phyloP scores from a whole-genome alignment of 1,140 invertebrate genomes.

The Aporrectodea caliginosa region DNA sequence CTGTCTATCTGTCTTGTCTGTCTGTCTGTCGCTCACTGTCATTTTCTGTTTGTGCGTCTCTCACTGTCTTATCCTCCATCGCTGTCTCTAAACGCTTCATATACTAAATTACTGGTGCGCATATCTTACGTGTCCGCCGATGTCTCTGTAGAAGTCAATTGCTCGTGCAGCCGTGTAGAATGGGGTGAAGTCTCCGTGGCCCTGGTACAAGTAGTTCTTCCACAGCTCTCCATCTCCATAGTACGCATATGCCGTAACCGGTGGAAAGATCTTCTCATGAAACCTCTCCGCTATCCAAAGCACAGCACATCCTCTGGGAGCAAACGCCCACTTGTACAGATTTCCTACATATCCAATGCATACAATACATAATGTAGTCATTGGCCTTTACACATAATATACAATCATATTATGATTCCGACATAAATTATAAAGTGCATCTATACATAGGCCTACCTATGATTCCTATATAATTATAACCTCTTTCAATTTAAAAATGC shows the following conservation, averaged over 20 bases:
- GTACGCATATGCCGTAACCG: slow-evolving; percentile 34
- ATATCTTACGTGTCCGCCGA: slow-evolving; percentile 39
- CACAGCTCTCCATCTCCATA: slow-evolving; percentile 31
- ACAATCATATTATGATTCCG: neutral
- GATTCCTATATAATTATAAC: neutral
- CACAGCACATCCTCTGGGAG: slow-evolving; percentile 40
- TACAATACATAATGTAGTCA: neutral
- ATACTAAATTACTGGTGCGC: no score
- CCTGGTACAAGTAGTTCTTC: slow-evolving; percentile 39
- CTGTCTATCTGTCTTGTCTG: no score
- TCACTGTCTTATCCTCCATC: no score
- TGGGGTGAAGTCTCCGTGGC: slow-evolving; percentile 39
- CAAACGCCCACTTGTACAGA: slow-evolving; percentile 45
- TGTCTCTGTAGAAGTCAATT: slow-evolving; percentile 38
- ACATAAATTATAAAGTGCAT: neutral
- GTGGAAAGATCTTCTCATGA: slow-evolving; percentile 34
- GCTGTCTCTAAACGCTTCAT: no score
- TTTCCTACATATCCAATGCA: slow-evolving; percentile 37
- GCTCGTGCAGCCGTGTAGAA: slow-evolving; percentile 35
- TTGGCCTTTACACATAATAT: neutral
- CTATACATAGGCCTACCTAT: neutral
- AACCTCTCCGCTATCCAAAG: slow-evolving; percentile 39
- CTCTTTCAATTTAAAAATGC: no score
- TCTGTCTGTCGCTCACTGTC: no score
- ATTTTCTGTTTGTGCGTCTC: no score